These are phyloP conservation scores for Morpho deidamia DNA, from an alignment of 2,888 invertebrate species.

Conservation along the genomic window DNA sequence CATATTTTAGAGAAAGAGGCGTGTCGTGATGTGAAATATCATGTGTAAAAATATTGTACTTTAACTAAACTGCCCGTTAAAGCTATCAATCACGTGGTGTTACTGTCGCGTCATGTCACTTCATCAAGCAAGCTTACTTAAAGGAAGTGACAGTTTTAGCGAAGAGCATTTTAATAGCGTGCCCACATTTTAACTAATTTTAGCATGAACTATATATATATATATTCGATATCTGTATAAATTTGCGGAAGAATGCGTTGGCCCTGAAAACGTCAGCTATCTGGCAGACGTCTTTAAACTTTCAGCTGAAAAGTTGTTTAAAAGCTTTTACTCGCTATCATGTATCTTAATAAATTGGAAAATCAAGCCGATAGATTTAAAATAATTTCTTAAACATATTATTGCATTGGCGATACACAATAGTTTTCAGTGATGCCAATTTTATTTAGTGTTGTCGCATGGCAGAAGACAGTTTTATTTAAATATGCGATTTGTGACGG, in stretches of 20 bases:
- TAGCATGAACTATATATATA: conserved; percentile 40
- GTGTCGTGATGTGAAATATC: too few relatives aligned
- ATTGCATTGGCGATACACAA: too few relatives aligned
- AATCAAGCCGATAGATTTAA: too few relatives aligned
- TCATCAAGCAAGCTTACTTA: conserved; percentile 36
- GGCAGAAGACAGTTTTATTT: conserved; percentile 86
- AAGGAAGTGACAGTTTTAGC: conserved; percentile 55
- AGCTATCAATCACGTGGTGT: too few relatives aligned
- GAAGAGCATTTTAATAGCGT: conserved; percentile 40
- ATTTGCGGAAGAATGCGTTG: conserved; percentile 31
- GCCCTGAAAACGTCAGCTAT: conserved; percentile 11
- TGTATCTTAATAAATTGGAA: too few relatives aligned
- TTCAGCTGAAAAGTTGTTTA: not conserved
- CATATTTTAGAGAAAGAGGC: too few relatives aligned
- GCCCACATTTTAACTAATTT: conserved; percentile 41
- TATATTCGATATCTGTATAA: conserved; percentile 35
- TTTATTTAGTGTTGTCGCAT: conserved; percentile 90
- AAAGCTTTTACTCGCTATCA: not conserved
- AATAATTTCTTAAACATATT: too few relatives aligned
- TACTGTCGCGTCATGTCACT: not conserved
- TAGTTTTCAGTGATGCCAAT: conserved; percentile 84
- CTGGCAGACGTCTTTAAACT: conserved; percentile 15
- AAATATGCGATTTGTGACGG: conserved; percentile 94
- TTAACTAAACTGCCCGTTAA: too few relatives aligned
- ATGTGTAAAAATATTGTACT: too few relatives aligned